These are phyloP conservation scores for Microtus ochrogaster DNA, from an alignment of 2,113 vertebrate species.

Conservation along the genomic window DNA sequence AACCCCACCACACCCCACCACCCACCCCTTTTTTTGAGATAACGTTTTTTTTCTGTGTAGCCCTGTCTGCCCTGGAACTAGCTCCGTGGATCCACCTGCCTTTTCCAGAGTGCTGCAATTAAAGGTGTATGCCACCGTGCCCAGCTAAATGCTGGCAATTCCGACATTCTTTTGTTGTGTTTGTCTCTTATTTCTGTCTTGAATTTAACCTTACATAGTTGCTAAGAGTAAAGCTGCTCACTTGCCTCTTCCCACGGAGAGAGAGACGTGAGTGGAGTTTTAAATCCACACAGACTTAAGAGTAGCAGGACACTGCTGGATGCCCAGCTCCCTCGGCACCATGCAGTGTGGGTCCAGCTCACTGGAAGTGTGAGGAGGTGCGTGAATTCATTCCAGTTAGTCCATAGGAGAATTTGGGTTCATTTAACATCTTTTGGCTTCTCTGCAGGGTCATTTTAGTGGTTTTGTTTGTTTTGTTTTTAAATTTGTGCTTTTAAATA, in stretches of 20 bases:
- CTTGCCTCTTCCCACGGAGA: not conserved
- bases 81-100: not conserved
- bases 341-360: not conserved
- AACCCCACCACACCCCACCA: not conserved
- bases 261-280: not conserved
- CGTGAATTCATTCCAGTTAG: too few species aligned
- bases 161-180: not conserved
- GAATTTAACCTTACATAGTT: not conserved
- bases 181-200: constrained; percentile 41
- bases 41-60: not conserved
- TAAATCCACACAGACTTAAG: not conserved
- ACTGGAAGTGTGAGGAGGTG: not conserved
- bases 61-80: not conserved
- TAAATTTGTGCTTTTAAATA: not conserved
- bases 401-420: not conserved
- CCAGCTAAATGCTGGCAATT: not conserved
- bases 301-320: not conserved
- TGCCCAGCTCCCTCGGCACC: not conserved
- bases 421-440: not conserved
- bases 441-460: not conserved
- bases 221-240: not conserved
- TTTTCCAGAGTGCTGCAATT: not conserved
- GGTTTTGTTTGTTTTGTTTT: not conserved
- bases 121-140: not conserved
- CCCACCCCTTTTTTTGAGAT: not conserved